Conservation (phyloP, 1,140 invertebrate species). For the Goniozus legneri region DNA sequence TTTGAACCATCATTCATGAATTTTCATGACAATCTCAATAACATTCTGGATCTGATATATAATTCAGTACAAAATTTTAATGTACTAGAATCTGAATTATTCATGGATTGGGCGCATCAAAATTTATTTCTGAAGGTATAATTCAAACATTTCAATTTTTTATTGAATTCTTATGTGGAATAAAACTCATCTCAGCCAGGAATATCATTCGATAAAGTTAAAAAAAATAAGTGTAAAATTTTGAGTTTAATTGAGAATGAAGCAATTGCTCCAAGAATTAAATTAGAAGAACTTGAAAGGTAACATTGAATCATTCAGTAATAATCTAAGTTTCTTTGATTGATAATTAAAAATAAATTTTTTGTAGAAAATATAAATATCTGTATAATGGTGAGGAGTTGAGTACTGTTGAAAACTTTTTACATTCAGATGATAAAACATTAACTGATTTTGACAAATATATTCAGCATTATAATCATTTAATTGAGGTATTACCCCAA, state of each 20-base stretch:
- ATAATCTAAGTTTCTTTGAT: conserved; percentile 9
- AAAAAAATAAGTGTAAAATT: conserved; percentile 59
- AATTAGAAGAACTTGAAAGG: conserved; percentile 62
- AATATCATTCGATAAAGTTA: conserved; percentile 51
- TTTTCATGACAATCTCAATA: conserved; percentile 68
- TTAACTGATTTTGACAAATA: conserved; percentile 67
- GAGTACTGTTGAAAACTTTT: conserved; percentile 64
- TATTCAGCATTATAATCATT: conserved; percentile 63
- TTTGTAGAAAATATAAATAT: conserved; percentile 26
- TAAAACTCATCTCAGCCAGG: conserved; percentile 27
- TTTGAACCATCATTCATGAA: conserved; percentile 78
- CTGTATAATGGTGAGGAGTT: conserved; percentile 57
- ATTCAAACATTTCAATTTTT: neutral
- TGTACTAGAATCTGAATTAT: conserved; percentile 70
- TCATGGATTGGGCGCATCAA: conserved; percentile 63
- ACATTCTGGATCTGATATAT: conserved; percentile 70
- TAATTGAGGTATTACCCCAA: conserved; percentile 64
- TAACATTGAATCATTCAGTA: conserved; percentile 14
- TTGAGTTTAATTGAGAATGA: conserved; percentile 64
- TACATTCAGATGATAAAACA: conserved; percentile 59
- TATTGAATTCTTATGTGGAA: too few species aligned
- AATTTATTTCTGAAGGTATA: too few species aligned
- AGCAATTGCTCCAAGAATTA: conserved; percentile 64
- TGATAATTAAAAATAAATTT: neutral
- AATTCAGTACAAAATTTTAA: conserved; percentile 67